A percentile compares a stretch with the other conserved stretches of the same genome.
Evolutionary conservation across 2,797 vertebrate genomes (phyloP).

Genomic region (Phataginus tetradactyla): DNA sequence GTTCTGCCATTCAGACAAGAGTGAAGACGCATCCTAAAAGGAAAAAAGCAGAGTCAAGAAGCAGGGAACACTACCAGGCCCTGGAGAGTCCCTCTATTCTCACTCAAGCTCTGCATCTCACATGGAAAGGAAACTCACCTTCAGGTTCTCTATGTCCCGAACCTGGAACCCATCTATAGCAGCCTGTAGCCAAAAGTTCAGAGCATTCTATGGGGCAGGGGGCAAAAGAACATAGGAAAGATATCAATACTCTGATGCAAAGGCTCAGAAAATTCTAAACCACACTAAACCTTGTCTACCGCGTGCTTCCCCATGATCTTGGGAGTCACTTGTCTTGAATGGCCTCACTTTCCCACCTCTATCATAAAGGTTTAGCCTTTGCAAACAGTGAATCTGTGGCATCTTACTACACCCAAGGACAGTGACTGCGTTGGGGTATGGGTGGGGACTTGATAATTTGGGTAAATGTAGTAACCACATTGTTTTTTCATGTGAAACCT

Average conservation of each 20-base stretch:
- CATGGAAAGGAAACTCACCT: constrained; percentile 44
- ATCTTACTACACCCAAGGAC: too few relatives aligned
- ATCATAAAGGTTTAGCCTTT: not conserved
- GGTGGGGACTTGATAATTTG: too few relatives aligned
- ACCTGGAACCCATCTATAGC: constrained; percentile 91
- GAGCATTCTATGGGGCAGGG: constrained; percentile 83
- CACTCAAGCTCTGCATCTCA: not conserved
- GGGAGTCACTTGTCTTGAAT: not conserved
- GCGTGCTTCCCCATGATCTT: accelerated
- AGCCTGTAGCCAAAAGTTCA: constrained; percentile 87
- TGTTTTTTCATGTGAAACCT: too few relatives aligned
- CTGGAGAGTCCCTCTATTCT: not conserved
- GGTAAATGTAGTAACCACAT: too few relatives aligned
- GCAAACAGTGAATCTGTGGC: too few relatives aligned
- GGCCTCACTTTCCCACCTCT: not conserved
- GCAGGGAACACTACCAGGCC: not conserved
- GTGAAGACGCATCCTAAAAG: constrained; percentile 59
- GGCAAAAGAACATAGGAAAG: not conserved
- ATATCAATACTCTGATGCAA: not conserved
- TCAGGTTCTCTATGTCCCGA: constrained; percentile 67
- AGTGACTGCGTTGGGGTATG: too few relatives aligned
- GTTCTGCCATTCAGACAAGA: constrained; percentile 82
- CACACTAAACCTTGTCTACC: not conserved
- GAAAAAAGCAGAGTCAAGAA: not conserved
- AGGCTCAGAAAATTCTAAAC: not conserved